Conservation (phyloP, 2,888 invertebrate genomes). For the Proisotoma minuta region DNA sequence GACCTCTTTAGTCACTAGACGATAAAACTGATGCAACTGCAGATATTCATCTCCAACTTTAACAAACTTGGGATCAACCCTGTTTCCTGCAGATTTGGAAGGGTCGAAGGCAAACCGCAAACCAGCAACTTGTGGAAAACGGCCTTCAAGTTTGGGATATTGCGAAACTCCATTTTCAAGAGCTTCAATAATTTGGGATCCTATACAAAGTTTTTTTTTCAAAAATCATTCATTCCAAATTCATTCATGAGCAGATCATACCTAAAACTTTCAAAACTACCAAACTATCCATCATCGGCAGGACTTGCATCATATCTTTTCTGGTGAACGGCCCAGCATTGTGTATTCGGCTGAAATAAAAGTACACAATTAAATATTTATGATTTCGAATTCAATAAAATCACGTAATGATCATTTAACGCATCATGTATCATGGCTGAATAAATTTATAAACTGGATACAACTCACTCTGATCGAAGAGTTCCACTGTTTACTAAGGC, state of each 20-base stretch:
- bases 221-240: not conserved
- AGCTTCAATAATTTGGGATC: conserved; percentile 63
- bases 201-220: conserved; percentile 49
- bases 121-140: conserved; percentile 82
- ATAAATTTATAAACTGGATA: not conserved
- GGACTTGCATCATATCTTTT: conserved; percentile 72
- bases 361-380: not conserved
- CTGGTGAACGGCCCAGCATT: conserved; percentile 78
- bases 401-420: no score
- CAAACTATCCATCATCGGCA: conserved; percentile 80
- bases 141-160: conserved; percentile 80
- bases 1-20: conserved; percentile 69
- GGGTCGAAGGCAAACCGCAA: conserved; percentile 73
- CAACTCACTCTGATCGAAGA: conserved; percentile 64
- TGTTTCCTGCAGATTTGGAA: conserved; percentile 61
- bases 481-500: conserved; percentile 85
- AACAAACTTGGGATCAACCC: conserved; percentile 67
- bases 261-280: conserved; percentile 70
- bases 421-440: not conserved
- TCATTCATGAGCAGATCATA: conserved; percentile 45
- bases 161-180: conserved; percentile 80
- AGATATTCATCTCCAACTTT: conserved; percentile 81
- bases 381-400: not conserved
- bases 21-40: conserved; percentile 65
- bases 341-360: conserved; percentile 57